Evolutionary conservation across 2,113 vertebrate species (phyloP).

Genomic region (Trogon surrucura): DNA sequence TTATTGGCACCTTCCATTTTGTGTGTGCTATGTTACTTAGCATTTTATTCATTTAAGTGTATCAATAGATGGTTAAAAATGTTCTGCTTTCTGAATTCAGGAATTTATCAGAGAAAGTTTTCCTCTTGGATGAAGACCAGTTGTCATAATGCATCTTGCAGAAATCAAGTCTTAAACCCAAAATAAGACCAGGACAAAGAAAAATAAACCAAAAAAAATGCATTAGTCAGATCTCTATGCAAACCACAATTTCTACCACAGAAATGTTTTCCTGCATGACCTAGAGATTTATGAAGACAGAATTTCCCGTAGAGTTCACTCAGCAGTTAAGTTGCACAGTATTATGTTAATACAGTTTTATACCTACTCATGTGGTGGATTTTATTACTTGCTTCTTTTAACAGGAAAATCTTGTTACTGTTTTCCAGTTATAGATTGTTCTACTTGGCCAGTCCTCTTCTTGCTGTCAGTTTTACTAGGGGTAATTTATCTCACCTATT

Average conservation of each 20-base stretch:
- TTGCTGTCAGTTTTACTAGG: neutral
- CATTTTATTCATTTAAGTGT: neutral
- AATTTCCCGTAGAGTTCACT: neutral
- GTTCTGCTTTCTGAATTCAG: neutral
- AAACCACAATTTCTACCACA: neutral
- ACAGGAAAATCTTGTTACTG: neutral
- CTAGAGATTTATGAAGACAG: neutral
- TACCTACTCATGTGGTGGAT: neutral
- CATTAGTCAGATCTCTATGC: neutral
- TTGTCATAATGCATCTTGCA: neutral
- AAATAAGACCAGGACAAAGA: neutral
- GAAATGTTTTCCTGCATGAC: neutral
- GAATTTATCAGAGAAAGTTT: neutral
- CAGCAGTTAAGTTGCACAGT: neutral
- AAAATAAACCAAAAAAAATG: neutral
- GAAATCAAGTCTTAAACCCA: conserved; percentile 6
- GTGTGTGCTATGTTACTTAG: neutral
- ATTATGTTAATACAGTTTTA: neutral
- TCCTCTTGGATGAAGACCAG: neutral
- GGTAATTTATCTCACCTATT: neutral
- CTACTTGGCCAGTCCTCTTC: neutral
- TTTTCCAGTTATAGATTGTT: neutral
- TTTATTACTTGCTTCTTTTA: neutral
- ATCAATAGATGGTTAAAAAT: neutral
- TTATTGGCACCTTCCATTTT: neutral